phyloP scores from a whole-genome alignment of 2,113 vertebrate species.

The Pao palembangensis region DNA sequence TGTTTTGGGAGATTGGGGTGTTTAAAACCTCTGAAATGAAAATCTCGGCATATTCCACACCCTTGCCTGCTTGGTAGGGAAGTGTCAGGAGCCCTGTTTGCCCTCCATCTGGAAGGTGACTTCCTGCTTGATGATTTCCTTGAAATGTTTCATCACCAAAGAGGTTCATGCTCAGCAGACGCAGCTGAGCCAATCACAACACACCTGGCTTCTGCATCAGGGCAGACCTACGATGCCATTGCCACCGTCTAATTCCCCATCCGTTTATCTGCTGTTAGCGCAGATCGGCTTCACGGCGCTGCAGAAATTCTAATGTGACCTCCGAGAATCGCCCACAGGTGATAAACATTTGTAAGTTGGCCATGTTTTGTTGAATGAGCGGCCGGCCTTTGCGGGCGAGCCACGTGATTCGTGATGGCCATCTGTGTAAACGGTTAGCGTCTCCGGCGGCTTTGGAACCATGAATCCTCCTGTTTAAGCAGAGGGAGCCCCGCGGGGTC shows the following conservation, averaged over 20 bases:
- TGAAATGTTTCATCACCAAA: conserved; percentile 11
- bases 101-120: no score
- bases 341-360: no score
- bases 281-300: conserved; percentile 3
- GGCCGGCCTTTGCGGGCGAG: not conserved
- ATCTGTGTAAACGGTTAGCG: conserved; percentile 65
- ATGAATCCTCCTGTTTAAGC: conserved; percentile 46
- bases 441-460: conserved; percentile 42
- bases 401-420: conserved; percentile 56
- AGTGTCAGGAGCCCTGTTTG: no score
- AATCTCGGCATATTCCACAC: no score
- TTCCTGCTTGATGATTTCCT: conserved; percentile 15
- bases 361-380: no score
- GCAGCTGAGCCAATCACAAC: conserved; percentile 37
- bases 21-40: no score
- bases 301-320: no score
- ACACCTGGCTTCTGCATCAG: conserved; percentile 40
- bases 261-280: conserved; percentile 1
- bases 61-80: no score
- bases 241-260: not conserved
- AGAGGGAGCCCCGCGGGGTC: conserved; percentile 34
- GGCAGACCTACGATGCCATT: not conserved
- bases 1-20: no score
- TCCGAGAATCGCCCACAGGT: no score
- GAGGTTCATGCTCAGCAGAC: conserved; percentile 27